Base-by-base conservation (phyloP, 2,888 invertebrate genomes). In the Euzetes globulus region DNA sequence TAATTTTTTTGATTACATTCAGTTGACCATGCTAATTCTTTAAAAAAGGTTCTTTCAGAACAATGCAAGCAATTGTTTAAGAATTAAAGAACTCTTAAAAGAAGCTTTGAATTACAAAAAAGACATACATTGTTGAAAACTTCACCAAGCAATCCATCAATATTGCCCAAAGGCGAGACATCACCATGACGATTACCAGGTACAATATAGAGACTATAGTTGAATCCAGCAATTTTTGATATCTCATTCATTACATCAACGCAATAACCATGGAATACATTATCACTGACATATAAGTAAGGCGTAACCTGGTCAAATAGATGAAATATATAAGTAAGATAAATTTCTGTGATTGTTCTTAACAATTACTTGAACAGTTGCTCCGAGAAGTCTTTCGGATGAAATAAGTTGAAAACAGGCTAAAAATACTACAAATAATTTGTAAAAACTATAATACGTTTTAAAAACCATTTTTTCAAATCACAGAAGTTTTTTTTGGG, bases 201-300 rank as follows among this genome's bases (percentile, higher is more conserved):
- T 19, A 25, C n/a, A 1, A 71, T 7, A 63, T 74, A 74, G 13
- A 74, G 25, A 22, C 58, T 70, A 27, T 74, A 74, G 7, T 52
- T 33, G 22, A 74, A 74, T 22, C 55, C 71, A 37, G 25, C 55
- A 6, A 52, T 37, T 29, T 71, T 41, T 29, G 71, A 45, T 0
- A 74, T 74, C 25, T 52, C 52, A 60, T 74, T 45, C 74, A 74
- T 68, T 4, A 74, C 17, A 47, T 74, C 74, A 5, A 74, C 55
- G 45, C 68, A 68, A 68, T 41, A 68, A 9, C 68, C 68, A 6
- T 33, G 22, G 37, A 68, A 68, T 4, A 7, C 13, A 68, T 68
- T 68, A 25, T 68, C 33, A 2, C 68, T n/a, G 7, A 68, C 22
- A n/a, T 45, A 41, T 3, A 68, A n/a, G 13, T 68, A 68, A 6